Evolutionary conservation across 2,113 vertebrate genomes (phyloP).

Genomic region (Platycercus adscitus): DNA sequence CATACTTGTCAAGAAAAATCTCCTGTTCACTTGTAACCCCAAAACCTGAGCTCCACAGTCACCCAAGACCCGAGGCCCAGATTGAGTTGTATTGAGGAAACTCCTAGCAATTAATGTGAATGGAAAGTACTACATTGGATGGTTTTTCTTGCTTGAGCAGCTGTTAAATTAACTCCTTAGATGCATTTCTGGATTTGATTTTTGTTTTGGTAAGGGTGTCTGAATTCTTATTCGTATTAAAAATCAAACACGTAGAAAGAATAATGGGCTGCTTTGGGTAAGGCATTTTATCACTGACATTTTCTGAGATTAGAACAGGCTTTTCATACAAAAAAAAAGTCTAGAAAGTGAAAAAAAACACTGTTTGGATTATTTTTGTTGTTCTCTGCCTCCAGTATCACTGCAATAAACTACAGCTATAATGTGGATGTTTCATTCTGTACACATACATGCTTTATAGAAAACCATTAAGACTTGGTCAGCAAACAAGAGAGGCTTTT

Average conservation of each 20-base stretch:
- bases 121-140: not conserved
- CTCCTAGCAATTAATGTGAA: not conserved
- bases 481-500: not conserved
- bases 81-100: not conserved
- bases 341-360: not conserved
- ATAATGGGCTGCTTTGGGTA: not conserved
- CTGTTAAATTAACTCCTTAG: constrained; percentile 43
- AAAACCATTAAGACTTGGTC: not conserved
- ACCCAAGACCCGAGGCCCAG: not conserved
- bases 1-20: constrained; percentile 50
- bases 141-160: constrained; percentile 5
- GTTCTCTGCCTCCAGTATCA: not conserved
- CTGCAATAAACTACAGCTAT: not conserved
- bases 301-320: not conserved
- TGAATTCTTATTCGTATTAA: not conserved
- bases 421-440: not conserved
- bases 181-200: constrained; percentile 42
- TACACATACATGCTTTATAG: not conserved
- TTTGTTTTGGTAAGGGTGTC: constrained; percentile 2
- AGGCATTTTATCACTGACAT: constrained; percentile 8
- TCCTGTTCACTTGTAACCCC: constrained; percentile 1
- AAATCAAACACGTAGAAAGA: not conserved
- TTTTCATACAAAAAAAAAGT: not conserved
- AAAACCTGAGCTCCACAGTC: not conserved
- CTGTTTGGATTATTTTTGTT: not conserved